Evolutionary conservation across 92 coral and sea anemone genomes (phyloP), one percentile per base, ranked within the genome.

Genomic region (Actinernus sp.): DNA sequence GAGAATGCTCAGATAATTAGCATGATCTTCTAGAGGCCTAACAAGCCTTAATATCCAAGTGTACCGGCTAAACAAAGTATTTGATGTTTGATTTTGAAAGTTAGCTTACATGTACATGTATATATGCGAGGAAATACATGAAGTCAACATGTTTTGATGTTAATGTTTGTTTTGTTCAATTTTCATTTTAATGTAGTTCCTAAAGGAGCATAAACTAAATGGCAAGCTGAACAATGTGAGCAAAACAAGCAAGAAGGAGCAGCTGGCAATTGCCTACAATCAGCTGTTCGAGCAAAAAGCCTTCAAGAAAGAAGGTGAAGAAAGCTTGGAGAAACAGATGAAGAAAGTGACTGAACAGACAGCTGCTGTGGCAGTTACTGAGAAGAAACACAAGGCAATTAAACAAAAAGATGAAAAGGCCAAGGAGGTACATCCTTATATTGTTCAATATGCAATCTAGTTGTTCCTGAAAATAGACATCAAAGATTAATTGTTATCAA

Each of bases 141-240:
- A n/a, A n/a, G n/a, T n/a, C 12, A 3, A 22, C 34, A 31, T 2
- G 23, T 8, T 57, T 11, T 7, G 33, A 4, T 26, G 25, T 31
- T 38, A 31, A 16, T 1, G 6, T 11, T 4, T 0, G 7, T 57
- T 30, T 17, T 0, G 5, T 2, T 49, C 37, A 13, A 2, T 49
- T 21, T 55, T 39, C 43, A n/a, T 53, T 46, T 20, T 21, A 52
- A 31, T 47, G 3, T 50, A 94, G 98, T 94, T 91, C 47, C 77
- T 94, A 29, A 94, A 90, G 47, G 95, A 88, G 44, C 85, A 91
- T 68, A 92, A 94, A 50, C 68, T 94, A 41, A 94, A 91, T 83
- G 98, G 98, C 23, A 94, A 94, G 80, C 89, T 94, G n/a, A 94
- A 94, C 62, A 94, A 92, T 58, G 86, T 94, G 17, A 97, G 97